These are phyloP conservation scores for Propsilocerus akamusi DNA, from an alignment of 1,140 invertebrate genomes.

Conservation along the genomic window DNA sequence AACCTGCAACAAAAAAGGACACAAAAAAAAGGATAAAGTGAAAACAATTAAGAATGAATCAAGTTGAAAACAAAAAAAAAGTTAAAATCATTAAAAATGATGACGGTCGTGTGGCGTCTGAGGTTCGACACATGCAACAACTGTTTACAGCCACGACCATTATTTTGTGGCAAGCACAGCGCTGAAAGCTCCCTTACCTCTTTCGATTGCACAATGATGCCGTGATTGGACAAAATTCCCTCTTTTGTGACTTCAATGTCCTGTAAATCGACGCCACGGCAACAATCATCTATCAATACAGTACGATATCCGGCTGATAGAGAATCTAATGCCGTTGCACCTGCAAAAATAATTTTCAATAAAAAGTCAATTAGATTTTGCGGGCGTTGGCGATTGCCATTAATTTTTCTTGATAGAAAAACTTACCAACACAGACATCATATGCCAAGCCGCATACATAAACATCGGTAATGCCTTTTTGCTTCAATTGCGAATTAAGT, in stretches of 20 bases:
- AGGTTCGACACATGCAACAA: not conserved
- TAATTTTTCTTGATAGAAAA: not conserved
- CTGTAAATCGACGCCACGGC: constrained; percentile 64
- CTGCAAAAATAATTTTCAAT: constrained; percentile 24
- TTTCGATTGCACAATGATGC: constrained; percentile 58
- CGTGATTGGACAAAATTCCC: constrained; percentile 48
- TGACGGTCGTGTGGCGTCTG: not conserved
- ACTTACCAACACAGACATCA: constrained; percentile 85
- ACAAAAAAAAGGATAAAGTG: not conserved
- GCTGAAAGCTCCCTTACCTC: constrained; percentile 20
- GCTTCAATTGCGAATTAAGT: constrained; percentile 57
- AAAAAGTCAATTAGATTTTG: constrained; percentile 4
- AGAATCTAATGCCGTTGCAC: constrained; percentile 71
- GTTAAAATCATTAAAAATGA: not conserved
- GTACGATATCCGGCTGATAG: constrained; percentile 78
- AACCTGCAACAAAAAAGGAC: constrained; percentile 29
- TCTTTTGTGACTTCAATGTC: constrained; percentile 71
- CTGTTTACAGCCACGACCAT: not conserved
- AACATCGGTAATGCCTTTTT: constrained; percentile 72
- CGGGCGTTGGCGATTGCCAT: too few species aligned
- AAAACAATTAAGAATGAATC: not conserved
- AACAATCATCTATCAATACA: constrained; percentile 77
- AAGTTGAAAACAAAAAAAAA: not conserved
- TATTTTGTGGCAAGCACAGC: not conserved
- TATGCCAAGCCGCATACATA: constrained; percentile 91